Evolutionary conservation across 2,797 vertebrate species (phyloP).

Genomic region (Hapalemur alaotrensis): DNA sequence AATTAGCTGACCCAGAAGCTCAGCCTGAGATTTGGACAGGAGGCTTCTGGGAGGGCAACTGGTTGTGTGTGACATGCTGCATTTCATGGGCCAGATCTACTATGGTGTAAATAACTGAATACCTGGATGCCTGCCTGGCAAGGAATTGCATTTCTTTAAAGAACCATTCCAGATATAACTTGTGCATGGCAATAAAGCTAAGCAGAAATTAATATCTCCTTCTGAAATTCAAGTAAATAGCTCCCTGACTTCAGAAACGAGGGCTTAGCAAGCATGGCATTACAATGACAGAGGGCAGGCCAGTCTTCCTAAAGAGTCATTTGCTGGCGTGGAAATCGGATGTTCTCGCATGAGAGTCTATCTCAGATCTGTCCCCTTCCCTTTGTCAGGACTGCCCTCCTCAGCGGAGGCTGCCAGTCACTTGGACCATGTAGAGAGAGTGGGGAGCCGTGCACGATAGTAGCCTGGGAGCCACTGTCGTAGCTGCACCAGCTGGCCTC

Average conservation of each 20-base stretch:
- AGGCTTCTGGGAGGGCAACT: not conserved
- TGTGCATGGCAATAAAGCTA: not conserved
- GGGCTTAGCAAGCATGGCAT: not conserved
- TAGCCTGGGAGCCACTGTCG: fast-evolving
- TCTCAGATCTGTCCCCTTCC: not conserved
- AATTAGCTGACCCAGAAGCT: slow-evolving; percentile 53
- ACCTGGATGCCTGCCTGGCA: not conserved
- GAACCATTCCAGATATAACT: not conserved
- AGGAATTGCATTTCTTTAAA: not conserved
- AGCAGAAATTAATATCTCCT: not conserved
- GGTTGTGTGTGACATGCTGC: not conserved
- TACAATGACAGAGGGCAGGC: not conserved
- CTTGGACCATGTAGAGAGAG: not conserved
- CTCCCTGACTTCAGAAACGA: not conserved
- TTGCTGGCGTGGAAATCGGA: fast-evolving
- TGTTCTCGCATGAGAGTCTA: fast-evolving
- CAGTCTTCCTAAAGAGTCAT: not conserved
- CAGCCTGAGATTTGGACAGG: slow-evolving; percentile 43
- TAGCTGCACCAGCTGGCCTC: not conserved
- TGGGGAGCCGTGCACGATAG: fast-evolving
- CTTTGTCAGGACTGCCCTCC: not conserved
- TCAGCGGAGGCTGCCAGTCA: not conserved
- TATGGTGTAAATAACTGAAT: not conserved
- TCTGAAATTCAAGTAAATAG: not conserved
- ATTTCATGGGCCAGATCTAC: not conserved